Base-by-base conservation (phyloP, 2,888 invertebrate species). In the Pachliopta kotzebuea region DNA sequence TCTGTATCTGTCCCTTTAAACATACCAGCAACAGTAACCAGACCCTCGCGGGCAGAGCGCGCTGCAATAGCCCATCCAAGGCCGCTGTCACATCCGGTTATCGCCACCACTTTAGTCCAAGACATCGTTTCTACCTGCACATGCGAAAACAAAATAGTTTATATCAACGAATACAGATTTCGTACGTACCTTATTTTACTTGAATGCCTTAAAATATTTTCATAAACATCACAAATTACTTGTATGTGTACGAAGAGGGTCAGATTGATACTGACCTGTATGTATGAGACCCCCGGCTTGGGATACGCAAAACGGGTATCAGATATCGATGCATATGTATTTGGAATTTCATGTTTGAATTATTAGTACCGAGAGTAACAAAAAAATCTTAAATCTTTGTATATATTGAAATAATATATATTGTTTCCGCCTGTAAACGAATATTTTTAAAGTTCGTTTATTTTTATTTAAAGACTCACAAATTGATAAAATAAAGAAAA, bases 21-120 rank as follows among this genome's bases (percentile, higher is more conserved):
- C 73, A 75, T 72, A n/a, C 75, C 95, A 20, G 97, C 97, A 45
- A 98, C 88, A 1, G 97, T 97, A 4, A 94, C 93, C 70, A 96
- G 91, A 0, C 96, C 96, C 73, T 93, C 88, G 7, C 93, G 85
- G 9, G 92, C 92, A 9, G 93, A 85, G 70, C 95, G 92, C 24
- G 94, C 90, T 0, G 95, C 95, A 57, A 95, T 80, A 2, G 94
- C 94, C 85, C 94, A 96, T 63, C 97, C 97, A 20, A 97, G 91
- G 3, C 97, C 97, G 65, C 96, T 95, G 84, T 97, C 97, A 79
- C 97, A 97, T 53, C 97, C 97, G 9, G 96, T 96, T 71, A 97
- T 94, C 21, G 96, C 92, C 50, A 95, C 89, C 3, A 95, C 92
- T 64, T 85, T 77, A 17, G 74, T 84, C 58, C 82, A 70, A 4